Evolutionary conservation across 1,140 invertebrate genomes (phyloP).

Genomic region (Sycobia sp.): DNA sequence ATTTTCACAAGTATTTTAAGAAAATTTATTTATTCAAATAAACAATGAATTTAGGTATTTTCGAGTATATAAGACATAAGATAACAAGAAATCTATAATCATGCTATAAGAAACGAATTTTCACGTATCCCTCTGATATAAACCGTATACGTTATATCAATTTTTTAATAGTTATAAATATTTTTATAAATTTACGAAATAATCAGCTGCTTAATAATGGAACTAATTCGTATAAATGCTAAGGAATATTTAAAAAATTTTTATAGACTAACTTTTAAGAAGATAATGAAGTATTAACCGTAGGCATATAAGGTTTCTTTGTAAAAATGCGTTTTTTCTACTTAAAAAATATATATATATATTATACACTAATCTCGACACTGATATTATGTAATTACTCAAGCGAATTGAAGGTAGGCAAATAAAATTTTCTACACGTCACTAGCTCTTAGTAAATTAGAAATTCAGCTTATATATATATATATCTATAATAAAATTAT

Average conservation of each 20-base stretch:
- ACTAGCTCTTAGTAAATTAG: conserved; percentile 14
- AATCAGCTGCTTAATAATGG: conserved; percentile 18
- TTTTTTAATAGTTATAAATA: conserved; percentile 20
- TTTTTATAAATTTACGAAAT: conserved; percentile 17
- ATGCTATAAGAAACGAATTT: background rate
- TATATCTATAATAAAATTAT: conserved; percentile 28
- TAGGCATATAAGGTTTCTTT: conserved; percentile 10
- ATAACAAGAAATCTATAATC: background rate
- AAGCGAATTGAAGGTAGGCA: background rate
- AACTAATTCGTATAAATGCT: conserved; percentile 10
- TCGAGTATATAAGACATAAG: conserved; percentile 7
- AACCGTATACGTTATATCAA: background rate
- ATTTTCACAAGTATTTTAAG: too few species aligned
- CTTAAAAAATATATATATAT: conserved; percentile 4
- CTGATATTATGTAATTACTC: conserved; percentile 1
- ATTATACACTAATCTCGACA: too few species aligned
- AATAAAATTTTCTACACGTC: conserved; percentile 12
- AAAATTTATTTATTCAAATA: background rate
- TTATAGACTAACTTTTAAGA: conserved; percentile 24
- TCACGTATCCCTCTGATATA: background rate
- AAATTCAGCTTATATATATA: too few species aligned
- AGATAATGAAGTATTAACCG: conserved; percentile 25
- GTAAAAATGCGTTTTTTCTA: conserved; percentile 15
- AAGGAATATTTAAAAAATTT: conserved; percentile 13
- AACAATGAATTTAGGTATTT: conserved; percentile 3